These are phyloP conservation scores for Holotrichia oblita DNA, from an alignment of 1,140 invertebrate genomes.

Conservation along the genomic window DNA sequence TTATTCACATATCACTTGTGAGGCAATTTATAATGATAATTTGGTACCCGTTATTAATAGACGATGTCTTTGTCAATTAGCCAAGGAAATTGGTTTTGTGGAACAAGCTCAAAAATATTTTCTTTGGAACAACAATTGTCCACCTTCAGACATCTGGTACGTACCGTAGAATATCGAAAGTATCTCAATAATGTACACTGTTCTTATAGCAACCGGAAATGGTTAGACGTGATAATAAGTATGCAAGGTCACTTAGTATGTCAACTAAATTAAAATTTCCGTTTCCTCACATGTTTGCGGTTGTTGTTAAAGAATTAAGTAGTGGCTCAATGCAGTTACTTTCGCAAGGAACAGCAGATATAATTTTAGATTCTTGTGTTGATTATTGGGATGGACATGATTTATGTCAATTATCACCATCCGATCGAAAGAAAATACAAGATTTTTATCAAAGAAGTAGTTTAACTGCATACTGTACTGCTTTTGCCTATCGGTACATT, in stretches of 20 bases:
- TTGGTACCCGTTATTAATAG: slow-evolving; percentile 91
- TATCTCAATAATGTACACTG: neutral
- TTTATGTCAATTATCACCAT: slow-evolving; percentile 80
- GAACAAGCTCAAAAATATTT: slow-evolving; percentile 85
- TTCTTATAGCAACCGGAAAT: slow-evolving; percentile 83
- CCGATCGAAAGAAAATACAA: slow-evolving; percentile 91
- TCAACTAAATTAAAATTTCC: slow-evolving; percentile 95
- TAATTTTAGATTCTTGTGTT: slow-evolving; percentile 92
- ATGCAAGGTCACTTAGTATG: slow-evolving; percentile 83
- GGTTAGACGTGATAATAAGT: slow-evolving; percentile 85
- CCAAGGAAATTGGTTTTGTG: slow-evolving; percentile 95
- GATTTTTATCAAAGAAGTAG: slow-evolving; percentile 97
- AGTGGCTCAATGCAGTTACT: slow-evolving; percentile 85
- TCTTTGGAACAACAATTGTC: slow-evolving; percentile 87
- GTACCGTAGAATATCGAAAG: slow-evolving; percentile 50
- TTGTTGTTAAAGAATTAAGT: slow-evolving; percentile 85
- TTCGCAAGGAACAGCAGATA: slow-evolving; percentile 91
- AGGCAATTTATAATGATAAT: slow-evolving; percentile 86
- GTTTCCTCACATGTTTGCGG: slow-evolving; percentile 94
- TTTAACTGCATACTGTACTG: slow-evolving; percentile 94
- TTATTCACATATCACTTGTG: slow-evolving; percentile 92
- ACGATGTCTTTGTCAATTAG: slow-evolving; percentile 92
- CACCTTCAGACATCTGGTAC: slow-evolving; percentile 92
- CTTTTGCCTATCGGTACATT: slow-evolving; percentile 84
- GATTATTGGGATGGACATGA: slow-evolving; percentile 97